A percentile compares a stretch with the other conserved stretches of the same genome.
Evolutionary conservation across 2,888 invertebrate species (phyloP).

Genomic region (Drosophila kuntzei): DNA sequence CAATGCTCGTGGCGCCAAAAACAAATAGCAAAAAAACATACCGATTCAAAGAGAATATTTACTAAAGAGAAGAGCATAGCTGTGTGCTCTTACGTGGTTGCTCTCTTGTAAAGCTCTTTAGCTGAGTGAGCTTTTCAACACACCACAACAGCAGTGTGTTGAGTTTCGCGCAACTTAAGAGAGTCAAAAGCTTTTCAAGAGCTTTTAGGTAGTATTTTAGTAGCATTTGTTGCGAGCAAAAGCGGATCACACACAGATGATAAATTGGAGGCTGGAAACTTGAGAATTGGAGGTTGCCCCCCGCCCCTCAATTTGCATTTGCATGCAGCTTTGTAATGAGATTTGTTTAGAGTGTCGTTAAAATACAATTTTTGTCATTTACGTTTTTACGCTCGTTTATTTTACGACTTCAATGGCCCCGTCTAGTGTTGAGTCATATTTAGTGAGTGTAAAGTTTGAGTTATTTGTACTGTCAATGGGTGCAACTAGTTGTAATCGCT

Average conservation of each 20-base stretch:
- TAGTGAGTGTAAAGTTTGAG: not conserved
- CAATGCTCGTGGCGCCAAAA: constrained; percentile 64
- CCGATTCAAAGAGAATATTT: constrained; percentile 6
- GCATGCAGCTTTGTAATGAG: constrained; percentile 26
- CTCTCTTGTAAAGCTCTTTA: constrained; percentile 23
- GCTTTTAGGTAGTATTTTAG: constrained; percentile 44
- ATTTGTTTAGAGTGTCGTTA: constrained; percentile 20
- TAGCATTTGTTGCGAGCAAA: constrained; percentile 9
- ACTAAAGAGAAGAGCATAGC: not conserved
- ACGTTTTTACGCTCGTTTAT: constrained; percentile 32
- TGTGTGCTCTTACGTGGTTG: constrained; percentile 1
- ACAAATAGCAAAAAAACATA: constrained; percentile 21
- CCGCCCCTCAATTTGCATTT: constrained; percentile 14
- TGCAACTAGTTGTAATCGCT: constrained; percentile 19
- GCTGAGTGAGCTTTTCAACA: constrained; percentile 68
- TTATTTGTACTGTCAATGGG: constrained; percentile 4
- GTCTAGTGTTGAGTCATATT: constrained; percentile 35
- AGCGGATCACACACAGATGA: constrained; percentile 22
- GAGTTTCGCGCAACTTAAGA: constrained; percentile 50
- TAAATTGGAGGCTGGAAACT: constrained; percentile 14
- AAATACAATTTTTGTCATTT: constrained; percentile 32
- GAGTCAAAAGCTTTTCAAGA: constrained; percentile 39
- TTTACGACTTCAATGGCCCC: constrained; percentile 58
- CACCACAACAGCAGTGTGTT: constrained; percentile 55
- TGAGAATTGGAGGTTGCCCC: constrained; percentile 14